Percentiles rank a stretch among this genome's conserved stretches.
phyloP scores from a whole-genome alignment of 2,113 vertebrate species.

The Vanacampus margaritifer region DNA sequence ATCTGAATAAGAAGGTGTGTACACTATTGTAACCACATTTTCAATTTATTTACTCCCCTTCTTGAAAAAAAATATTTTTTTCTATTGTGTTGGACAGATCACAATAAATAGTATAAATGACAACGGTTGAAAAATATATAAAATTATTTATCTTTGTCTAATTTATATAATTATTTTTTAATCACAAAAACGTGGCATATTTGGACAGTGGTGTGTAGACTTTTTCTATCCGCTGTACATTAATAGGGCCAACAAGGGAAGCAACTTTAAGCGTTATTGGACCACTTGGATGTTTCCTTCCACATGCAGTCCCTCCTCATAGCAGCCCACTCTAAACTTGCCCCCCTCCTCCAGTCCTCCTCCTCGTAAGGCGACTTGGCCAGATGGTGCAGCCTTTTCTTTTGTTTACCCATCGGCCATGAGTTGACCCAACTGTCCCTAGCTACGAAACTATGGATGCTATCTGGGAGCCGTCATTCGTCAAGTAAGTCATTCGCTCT shows the following conservation, averaged over 20 bases:
- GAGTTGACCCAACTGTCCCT: conserved; percentile 50
- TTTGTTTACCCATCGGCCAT: conserved; percentile 69
- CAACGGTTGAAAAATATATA: background rate
- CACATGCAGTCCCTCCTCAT: conserved; percentile 17
- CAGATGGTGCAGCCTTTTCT: conserved; percentile 73
- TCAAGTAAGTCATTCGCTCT: conserved; percentile 46
- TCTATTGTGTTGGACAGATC: background rate
- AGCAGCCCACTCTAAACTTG: conserved; percentile 44
- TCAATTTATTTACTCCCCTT: background rate
- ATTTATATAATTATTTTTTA: background rate
- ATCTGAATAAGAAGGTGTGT: background rate
- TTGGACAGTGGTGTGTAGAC: background rate
- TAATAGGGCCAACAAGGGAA: background rate
- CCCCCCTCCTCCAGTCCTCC: conserved; percentile 43
- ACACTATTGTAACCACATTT: background rate
- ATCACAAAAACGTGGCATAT: background rate
- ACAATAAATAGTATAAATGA: background rate
- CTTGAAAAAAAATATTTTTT: background rate
- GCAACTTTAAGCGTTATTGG: background rate
- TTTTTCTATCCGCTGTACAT: background rate
- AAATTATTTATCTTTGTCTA: background rate
- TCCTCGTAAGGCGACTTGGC: conserved; percentile 56
- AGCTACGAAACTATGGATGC: conserved; percentile 52
- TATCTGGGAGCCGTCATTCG: conserved; percentile 22
- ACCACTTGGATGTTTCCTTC: background rate